Base-by-base conservation (phyloP, 2,888 invertebrate genomes). In the Lysandra bellargus region DNA sequence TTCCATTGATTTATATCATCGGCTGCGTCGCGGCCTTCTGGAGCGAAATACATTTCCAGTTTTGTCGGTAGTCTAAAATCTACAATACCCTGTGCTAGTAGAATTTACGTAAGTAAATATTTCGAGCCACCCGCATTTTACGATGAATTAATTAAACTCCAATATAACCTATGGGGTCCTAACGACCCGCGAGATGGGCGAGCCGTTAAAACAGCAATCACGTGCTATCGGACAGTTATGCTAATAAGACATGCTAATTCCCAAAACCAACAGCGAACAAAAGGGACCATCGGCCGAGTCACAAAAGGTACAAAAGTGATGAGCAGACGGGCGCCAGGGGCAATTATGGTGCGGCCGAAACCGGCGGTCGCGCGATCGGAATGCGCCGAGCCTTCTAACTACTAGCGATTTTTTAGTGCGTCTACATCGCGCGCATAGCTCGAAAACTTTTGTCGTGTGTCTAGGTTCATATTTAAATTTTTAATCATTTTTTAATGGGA, bases 161-260 rank as follows among this genome's bases (percentile, higher is more conserved):
- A 61, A 64, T 64, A 64, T 37, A 33, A 69, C 33, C 33, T 69
- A 69, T 69, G 17, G 33, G 69, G 69, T 33, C 33, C 5, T 69
- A 69, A 69, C 69, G 69, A 69, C 33, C 69, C 69, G 44, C 74
- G 40, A 44, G 40, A 76, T 57, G 76, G 30, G 76, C 76, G 76
- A 90, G 88, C 90, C 87, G 92, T 90, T 91, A 90, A 91, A 91
- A 92, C 91, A 91, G 88, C 90, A 91, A 94, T 93, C 90, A 87
- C 82, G 86, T 87, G 85, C 90, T 93, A 93, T 92, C 93, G 88
- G 89, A 89, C 91, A 90, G 92, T 90, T 92, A 94, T 92, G 94
- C 91, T 93, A 94, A 94, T 92, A 93, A 93, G 94, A 94, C 94
- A 92, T 92, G 93, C 94, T 94, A 94, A 94, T 94, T 94, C 90